Evolutionary conservation across 2,888 invertebrate species (phyloP).

Genomic region (Melolontha melolontha): DNA sequence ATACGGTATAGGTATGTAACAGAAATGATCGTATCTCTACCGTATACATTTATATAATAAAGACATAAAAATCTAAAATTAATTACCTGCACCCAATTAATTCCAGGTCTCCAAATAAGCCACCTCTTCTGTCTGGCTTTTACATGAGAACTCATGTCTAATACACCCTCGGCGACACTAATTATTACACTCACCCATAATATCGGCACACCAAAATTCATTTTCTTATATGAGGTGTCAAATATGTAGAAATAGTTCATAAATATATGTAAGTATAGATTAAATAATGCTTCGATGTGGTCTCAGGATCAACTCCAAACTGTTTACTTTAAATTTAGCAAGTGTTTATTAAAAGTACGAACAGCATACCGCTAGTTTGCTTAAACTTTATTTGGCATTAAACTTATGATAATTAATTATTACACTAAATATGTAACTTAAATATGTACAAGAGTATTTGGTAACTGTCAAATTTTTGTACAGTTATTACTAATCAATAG

Average conservation of each 20-base stretch:
- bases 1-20: too few species aligned
- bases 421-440: constrained; percentile 24
- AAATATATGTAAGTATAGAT: too few species aligned
- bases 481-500: constrained; percentile 2
- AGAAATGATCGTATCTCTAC: too few species aligned
- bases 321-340: neutral
- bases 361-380: constrained; percentile 28
- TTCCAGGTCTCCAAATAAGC: constrained; percentile 71
- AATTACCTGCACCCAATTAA: constrained; percentile 72
- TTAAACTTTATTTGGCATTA: constrained; percentile 33
- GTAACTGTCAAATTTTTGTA: constrained; percentile 15
- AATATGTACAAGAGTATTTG: constrained; percentile 30
- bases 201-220: constrained; percentile 22
- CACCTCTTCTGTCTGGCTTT: constrained; percentile 67
- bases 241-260: neutral
- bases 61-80: constrained; percentile 22
- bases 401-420: constrained; percentile 14
- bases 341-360: constrained; percentile 13
- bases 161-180: constrained; percentile 3
- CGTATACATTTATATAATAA: too few species aligned
- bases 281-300: too few species aligned
- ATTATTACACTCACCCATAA: constrained; percentile 2
- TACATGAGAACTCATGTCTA: constrained; percentile 44
- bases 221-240: neutral
- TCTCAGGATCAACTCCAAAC: neutral